Evolutionary conservation across 2,888 invertebrate species (phyloP), one percentile per base, ranked within the genome.

Genomic region (Sussaba pulchella): DNA sequence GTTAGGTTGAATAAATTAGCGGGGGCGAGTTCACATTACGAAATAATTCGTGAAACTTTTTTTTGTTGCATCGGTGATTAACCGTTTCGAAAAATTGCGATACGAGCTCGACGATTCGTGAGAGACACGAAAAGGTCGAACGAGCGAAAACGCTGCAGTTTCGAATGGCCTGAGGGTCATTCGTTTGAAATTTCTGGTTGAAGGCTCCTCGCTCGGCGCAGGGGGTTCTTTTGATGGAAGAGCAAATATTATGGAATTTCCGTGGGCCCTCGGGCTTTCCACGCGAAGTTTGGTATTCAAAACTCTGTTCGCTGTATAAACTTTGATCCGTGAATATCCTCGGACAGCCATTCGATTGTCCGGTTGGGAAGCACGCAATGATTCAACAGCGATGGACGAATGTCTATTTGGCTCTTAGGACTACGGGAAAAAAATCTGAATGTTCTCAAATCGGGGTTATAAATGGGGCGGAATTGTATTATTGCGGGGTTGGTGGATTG

Each of bases 131-230:
- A 63, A 45, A 24, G 66, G 52, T 31, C 52, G 45, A 63, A 39
- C 24, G 64, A 72, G 47, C 57, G 57, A 69, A 72, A 43, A 45
- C 24, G 45, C 39, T 19, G 61, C 36, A 81, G 64, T 74, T 73
- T 81, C 31, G 17, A 41, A 50, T 54, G 24, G 57, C 63, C 76
- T 64, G 63, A n/a, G 64, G 69, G 69, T 57, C 52, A 36, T 77
- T 70, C 54, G 45, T 73, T 77, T 59, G 64, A 73, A 77, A 77
- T 74, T 81, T 74, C 69, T 47, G 64, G 69, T 24, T 59, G 69
- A 70, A 50, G 19, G 43, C 64, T 17, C 31, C 19, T 43, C 36
- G 14, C 36, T 71, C 43, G 39, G 10, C 39, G 17, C n/a, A 63
- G 47, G 19, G 39, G 41, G 59, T 8, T 19, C 50, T 57, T 67